Percentiles rank a stretch among this genome's conserved stretches.
phyloP scores from a whole-genome alignment of 2,888 invertebrate species.

The Apantesis nais region DNA sequence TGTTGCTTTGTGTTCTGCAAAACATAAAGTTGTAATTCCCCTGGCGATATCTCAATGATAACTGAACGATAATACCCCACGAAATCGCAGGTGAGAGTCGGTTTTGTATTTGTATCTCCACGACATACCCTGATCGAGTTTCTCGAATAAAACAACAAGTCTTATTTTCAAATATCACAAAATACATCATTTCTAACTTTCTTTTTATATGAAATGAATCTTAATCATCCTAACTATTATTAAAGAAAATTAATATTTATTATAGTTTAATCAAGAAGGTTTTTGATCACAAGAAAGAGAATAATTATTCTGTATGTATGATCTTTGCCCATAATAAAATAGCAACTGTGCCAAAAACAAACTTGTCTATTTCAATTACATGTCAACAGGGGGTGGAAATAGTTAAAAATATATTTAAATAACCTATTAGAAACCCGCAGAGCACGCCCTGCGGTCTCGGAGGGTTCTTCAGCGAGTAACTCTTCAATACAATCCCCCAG shows the following conservation, averaged over 20 bases:
- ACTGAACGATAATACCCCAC: neutral
- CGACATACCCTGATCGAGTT: neutral
- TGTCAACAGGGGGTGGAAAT: constrained; percentile 51
- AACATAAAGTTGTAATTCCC: neutral
- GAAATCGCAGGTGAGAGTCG: neutral
- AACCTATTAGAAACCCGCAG: constrained; percentile 67
- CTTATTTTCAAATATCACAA: no score
- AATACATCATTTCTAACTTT: neutral
- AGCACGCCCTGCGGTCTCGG: constrained; percentile 77
- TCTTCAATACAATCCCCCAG: constrained; percentile 65
- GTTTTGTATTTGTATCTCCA: neutral
- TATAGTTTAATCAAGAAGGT: neutral
- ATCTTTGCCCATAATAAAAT: neutral
- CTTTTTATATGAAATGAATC: neutral
- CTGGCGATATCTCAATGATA: neutral
- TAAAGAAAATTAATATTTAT: neutral
- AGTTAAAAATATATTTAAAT: constrained; percentile 58
- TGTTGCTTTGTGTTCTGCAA: neutral
- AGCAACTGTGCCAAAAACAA: constrained; percentile 7
- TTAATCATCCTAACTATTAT: neutral
- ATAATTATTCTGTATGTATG: no score
- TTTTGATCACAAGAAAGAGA: no score
- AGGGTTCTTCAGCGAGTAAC: constrained; percentile 49
- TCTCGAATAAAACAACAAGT: no score
- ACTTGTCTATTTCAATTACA: constrained; percentile 47